Evolutionary conservation across 2,888 invertebrate species (phyloP), one percentile per base, ranked within the genome.

Genomic region (Cephus spinipes): DNA sequence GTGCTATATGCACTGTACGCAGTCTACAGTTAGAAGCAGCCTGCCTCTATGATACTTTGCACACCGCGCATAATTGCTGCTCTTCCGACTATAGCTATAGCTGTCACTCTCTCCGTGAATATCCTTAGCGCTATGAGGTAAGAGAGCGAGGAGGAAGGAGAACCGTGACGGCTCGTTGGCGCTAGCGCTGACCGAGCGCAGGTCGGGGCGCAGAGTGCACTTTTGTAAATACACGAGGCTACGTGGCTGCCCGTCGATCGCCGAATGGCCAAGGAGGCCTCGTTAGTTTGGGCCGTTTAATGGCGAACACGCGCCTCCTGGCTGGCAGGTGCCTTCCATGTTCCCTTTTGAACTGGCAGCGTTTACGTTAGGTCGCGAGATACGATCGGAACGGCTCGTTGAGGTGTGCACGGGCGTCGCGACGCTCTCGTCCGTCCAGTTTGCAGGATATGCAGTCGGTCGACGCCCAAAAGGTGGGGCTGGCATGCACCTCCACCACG

Each of bases 401-500:
- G 55, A 55, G 55, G 23, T 23, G 9, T 9, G 23, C 55, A 55
- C 55, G 55, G 55, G 55, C 55, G 55, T 55, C 55, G 55, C 55
- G 55, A 71, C 71, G 33, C 71, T 71, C 4, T 71, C 31, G 23
- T 71, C 15, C 15, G 32, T 33, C 71, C 32, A 71, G 71, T 71
- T 71, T 71, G 15, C 33, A 71, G 32, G 32, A 71, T 71, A 71
- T 31, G 71, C 71, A 31, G 9, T 33, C 78, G 80, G 86, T 85
- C 86, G 85, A 86, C 85, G 87, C 84, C 85, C 86, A 86, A 81
- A 85, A 86, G 87, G 86, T 85, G 87, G 86, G 85, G 87, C 88
- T 55, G 85, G 85, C 83, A 82, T 84, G 83, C 84, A 83, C 78
- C 82, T 82, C 83, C 87, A 87, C 89, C 88, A 89, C 89, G 88